These are phyloP conservation scores for Araneus ventricosus DNA, from an alignment of 1,140 invertebrate genomes.

Conservation along the genomic window DNA sequence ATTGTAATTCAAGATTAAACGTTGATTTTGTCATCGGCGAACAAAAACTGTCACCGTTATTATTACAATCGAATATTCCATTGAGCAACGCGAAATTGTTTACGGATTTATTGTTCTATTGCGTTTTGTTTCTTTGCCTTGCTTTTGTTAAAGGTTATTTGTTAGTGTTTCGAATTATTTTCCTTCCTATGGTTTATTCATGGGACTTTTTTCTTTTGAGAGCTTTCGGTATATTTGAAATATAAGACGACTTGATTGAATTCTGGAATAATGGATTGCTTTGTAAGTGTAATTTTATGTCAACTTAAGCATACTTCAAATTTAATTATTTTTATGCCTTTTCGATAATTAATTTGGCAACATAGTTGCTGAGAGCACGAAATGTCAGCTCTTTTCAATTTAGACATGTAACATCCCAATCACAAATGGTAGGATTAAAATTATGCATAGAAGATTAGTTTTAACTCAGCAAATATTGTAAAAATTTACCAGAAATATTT, in stretches of 20 bases:
- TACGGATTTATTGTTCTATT: slow-evolving; percentile 11
- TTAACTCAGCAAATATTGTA: too few species aligned
- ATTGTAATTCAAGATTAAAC: slow-evolving; percentile 31
- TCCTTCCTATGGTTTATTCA: neutral
- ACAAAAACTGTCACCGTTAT: slow-evolving; percentile 10
- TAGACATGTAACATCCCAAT: too few species aligned
- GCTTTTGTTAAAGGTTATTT: neutral
- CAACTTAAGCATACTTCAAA: too few species aligned
- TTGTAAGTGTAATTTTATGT: neutral
- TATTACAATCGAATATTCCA: slow-evolving; percentile 6
- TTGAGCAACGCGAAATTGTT: neutral
- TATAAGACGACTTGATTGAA: neutral
- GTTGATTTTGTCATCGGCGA: slow-evolving; percentile 18
- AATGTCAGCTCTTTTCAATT: too few species aligned
- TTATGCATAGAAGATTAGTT: too few species aligned
- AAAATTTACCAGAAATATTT: too few species aligned
- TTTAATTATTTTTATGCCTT: too few species aligned
- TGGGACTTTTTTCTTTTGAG: neutral
- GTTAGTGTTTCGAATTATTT: neutral
- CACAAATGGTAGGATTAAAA: too few species aligned
- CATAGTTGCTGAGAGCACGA: too few species aligned
- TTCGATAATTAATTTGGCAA: too few species aligned
- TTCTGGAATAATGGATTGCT: neutral
- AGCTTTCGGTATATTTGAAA: neutral
- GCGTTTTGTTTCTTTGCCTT: neutral